phyloP scores from a whole-genome alignment of 2,113 vertebrate genomes.

The Burhinus bistriatus region DNA sequence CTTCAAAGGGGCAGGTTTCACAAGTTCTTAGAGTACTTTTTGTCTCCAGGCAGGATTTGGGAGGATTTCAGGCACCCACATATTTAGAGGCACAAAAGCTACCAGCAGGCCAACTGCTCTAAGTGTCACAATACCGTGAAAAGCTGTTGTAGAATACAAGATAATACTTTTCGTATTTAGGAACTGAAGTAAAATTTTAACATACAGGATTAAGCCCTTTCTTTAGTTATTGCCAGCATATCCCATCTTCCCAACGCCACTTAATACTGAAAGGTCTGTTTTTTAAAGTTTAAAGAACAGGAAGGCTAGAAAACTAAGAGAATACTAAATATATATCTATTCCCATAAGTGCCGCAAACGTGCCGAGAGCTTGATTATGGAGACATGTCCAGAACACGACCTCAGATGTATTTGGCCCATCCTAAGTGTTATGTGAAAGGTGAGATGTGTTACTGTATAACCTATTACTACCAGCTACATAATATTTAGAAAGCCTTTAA shows the following conservation, averaged over 20 bases:
- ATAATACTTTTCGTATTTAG: not conserved
- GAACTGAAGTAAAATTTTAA: not conserved
- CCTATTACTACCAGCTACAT: not conserved
- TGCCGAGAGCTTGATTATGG: not conserved
- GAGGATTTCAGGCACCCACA: not conserved
- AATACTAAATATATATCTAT: conserved; percentile 4
- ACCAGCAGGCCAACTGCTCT: not conserved
- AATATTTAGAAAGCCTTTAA: not conserved
- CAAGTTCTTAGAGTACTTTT: not conserved
- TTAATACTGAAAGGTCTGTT: not conserved
- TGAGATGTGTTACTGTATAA: not conserved
- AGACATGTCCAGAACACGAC: conserved; percentile 35
- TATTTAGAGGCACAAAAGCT: not conserved
- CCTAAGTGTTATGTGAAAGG: not conserved
- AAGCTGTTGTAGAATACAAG: not conserved
- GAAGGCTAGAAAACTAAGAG: not conserved
- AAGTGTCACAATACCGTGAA: not conserved
- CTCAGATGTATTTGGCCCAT: conserved; percentile 31
- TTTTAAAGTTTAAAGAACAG: not conserved
- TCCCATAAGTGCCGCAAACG: conserved; percentile 3
- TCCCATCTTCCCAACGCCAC: not conserved
- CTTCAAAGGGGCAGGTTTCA: not conserved
- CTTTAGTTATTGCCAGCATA: not conserved
- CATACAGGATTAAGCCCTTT: not conserved
- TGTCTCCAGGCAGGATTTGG: not conserved